Evolutionary conservation across 2,113 vertebrate genomes (phyloP).

Genomic region (Microtus oregoni): DNA sequence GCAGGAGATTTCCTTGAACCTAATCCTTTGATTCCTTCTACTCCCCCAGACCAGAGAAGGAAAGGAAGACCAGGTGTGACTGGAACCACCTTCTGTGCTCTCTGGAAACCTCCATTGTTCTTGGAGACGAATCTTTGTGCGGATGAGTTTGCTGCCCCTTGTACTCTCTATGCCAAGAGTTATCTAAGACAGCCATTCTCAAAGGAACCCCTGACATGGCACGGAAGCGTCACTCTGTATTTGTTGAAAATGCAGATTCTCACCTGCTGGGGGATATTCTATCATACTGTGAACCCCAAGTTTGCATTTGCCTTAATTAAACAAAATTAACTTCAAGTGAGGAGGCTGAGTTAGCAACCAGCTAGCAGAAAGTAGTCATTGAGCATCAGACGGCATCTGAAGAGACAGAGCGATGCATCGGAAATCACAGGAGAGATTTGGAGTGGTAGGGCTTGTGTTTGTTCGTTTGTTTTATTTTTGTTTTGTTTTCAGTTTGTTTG

Average conservation of each 20-base stretch:
- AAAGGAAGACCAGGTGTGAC: constrained; percentile 2
- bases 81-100: background rate
- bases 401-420: fast-evolving
- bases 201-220: background rate
- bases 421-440: background rate
- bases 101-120: background rate
- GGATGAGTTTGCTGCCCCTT: background rate
- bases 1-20: background rate
- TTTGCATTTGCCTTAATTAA: background rate
- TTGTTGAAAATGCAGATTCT: background rate
- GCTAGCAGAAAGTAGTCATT: background rate
- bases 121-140: background rate
- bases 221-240: background rate
- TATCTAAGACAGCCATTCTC: background rate
- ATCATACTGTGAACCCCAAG: background rate
- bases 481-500: too few relatives aligned
- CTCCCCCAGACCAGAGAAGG: background rate
- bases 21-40: background rate
- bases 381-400: background rate
- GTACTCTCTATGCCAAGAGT: background rate
- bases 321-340: background rate
- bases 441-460: background rate
- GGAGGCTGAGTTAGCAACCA: background rate
- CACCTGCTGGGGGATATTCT: background rate
- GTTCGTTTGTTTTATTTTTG: too few relatives aligned